Evolutionary conservation across 1,140 invertebrate genomes (phyloP), one percentile per base, ranked within the genome.

Genomic region (Dolichoris vasculosae): DNA sequence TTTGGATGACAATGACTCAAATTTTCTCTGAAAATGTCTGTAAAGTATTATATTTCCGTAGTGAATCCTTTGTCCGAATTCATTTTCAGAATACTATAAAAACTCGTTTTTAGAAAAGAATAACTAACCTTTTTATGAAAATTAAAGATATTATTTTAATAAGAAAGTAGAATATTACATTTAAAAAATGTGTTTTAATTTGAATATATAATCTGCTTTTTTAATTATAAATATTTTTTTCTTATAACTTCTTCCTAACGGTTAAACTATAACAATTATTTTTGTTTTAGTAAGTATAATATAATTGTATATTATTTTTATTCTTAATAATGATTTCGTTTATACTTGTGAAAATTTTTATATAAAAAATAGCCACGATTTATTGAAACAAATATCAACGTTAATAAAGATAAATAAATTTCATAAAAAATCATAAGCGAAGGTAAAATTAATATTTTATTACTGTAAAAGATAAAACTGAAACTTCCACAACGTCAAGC

Each of bases 401-500:
- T 1, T 75, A n/a, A 75, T 17, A 75, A 75, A n/a, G n/a, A n/a
- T 46, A 48, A 46, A 75, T 55, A 30, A 77, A 35, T 48, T 77
- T 77, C 20, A 35, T 46, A 35, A 55, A 20, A 51, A 51, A 55
- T 59, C 30, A 15, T 51, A 7, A 20, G 35, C 4, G 32, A 55
- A 77, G 46, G 35, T 13, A 77, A 77, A 77, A 51, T 51, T 55
- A 51, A 51, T 35, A 55, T 77, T 46, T 77, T 55, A 77, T 11
- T 35, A 51, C n/a, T 77, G 30, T 4, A 48, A 1, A 55, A 77
- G 30, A 46, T 77, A 77, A 32, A 77, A 15, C 75, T 77, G 3
- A 48, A 77, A 51, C 43, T 51, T 55, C 75, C n/a, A 32, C 46
- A 77, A 35, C 40, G 46, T 77, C 30, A 71, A 82, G 79, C 43